Evolutionary conservation across 2,888 invertebrate species (phyloP), one percentile per base, ranked within the genome.

Genomic region (Malthinus seriepunctatus): DNA sequence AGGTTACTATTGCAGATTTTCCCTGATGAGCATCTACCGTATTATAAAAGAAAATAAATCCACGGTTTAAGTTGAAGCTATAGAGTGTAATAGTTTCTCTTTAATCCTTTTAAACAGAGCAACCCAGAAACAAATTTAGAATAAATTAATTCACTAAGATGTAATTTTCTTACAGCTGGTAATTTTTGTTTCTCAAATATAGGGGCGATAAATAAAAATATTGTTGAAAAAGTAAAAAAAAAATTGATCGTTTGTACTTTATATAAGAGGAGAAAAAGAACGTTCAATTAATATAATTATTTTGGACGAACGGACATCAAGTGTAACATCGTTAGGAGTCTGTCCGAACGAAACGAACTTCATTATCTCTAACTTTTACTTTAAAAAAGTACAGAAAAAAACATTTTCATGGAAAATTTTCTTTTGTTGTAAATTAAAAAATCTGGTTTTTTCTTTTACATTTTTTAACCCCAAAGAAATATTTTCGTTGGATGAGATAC

Each of bases 261-360:
- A 23, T 23, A 23, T 23, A 23, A 5, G 2, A 23, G 2, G 5
- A 51, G 33, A 54, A 54, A 39, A 42, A 50, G 47, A 48, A 46
- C 39, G 35, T 45, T 34, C 51, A 57, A 57, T 62, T 62, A 62
- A 62, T 52, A 48, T 54, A 48, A 57, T 62, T 62, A 62, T 57
- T 58, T 57, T 54, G 57, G 57, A 51, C 56, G 61, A 62, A 62
- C 46, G 54, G 57, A 38, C 56, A 54, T 54, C 50, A 58, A 62
- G 57, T 58, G 57, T 62, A 62, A 62, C 57, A 52, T 62, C 52
- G 56, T 62, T 62, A 62, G 45, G 23, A 52, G 45, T 37, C 51
- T 42, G 51, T 57, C 54, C 56, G 54, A 53, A 54, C 51, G 56
- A 56, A 62, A 53, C 57, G 50, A 57, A 57, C 56, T 62, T 51